Evolutionary conservation across 1,140 invertebrate genomes (phyloP).

Genomic region (Aphelenchoides fujianensis): DNA sequence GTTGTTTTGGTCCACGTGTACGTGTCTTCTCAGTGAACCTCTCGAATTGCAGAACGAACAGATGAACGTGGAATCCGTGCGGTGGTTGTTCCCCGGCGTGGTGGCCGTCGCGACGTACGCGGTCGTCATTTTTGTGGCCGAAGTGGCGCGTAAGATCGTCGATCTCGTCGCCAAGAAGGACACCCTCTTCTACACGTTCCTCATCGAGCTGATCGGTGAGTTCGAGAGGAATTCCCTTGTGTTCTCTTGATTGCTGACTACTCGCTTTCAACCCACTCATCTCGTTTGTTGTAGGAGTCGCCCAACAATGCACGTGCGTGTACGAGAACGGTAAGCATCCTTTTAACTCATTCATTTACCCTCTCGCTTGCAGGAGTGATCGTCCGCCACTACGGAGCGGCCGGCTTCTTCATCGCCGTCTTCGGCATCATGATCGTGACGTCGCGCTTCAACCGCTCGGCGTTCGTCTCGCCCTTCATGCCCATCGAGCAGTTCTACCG

Average conservation of each 20-base stretch:
- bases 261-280: too few relatives aligned
- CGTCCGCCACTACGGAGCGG: conserved; percentile 47
- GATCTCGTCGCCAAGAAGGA: conserved; percentile 39
- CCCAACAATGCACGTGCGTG: conserved; percentile 60
- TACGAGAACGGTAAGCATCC: conserved; percentile 54
- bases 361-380: conserved; percentile 37
- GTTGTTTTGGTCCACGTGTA: not conserved
- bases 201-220: conserved; percentile 54
- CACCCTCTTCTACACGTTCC: conserved; percentile 30
- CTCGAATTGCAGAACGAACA: not conserved
- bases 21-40: too few relatives aligned
- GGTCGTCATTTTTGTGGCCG: conserved; percentile 42
- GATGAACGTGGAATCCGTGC: not conserved
- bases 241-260: too few relatives aligned
- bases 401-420: conserved; percentile 56
- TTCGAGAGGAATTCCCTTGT: too few relatives aligned
- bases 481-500: conserved; percentile 42
- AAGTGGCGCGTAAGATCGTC: conserved; percentile 43
- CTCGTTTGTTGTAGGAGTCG: too few relatives aligned
- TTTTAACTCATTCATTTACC: not conserved
- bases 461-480: conserved; percentile 48
- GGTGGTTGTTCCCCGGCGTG: conserved; percentile 24
- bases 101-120: conserved; percentile 35
- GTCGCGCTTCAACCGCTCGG: conserved; percentile 45
- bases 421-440: conserved; percentile 41